Conservation (phyloP, 2,888 invertebrate genomes). For the Entomobrya multifasciata region DNA sequence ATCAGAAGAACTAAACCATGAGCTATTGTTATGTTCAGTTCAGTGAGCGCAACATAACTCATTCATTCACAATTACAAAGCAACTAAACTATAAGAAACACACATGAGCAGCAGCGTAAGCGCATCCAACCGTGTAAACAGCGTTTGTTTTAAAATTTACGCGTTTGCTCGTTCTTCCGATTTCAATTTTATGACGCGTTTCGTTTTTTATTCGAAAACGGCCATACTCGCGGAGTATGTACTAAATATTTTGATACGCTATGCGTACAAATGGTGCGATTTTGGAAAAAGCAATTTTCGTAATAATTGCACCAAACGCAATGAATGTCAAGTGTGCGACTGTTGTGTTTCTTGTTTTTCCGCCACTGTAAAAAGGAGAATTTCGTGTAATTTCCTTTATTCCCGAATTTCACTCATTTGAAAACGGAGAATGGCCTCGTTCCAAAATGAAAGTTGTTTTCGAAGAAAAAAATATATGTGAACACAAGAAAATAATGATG, state of each 20-base stretch:
- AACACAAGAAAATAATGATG: conserved; percentile 14
- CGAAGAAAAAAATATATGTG: not conserved
- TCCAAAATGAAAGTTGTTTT: conserved; percentile 49
- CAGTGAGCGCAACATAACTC: conserved; percentile 22
- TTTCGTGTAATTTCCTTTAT: conserved; percentile 40
- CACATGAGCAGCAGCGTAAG: not conserved
- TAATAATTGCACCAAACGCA: conserved; percentile 12
- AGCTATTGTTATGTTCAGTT: conserved; percentile 35
- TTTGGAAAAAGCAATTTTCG: conserved; percentile 6
- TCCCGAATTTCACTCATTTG: conserved; percentile 9
- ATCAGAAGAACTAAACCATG: too few species aligned
- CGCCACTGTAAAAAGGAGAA: not conserved
- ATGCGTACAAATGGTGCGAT: not conserved
- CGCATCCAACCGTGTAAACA: not conserved
- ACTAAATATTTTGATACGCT: too few species aligned
- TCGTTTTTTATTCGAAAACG: too few species aligned
- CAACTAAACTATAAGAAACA: not conserved
- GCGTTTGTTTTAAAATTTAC: not conserved
- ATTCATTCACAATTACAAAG: not conserved
- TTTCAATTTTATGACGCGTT: not conserved
- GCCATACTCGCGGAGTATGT: too few species aligned
- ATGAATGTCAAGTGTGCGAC: conserved; percentile 22
- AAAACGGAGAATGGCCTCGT: conserved; percentile 47
- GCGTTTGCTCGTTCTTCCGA: not conserved
- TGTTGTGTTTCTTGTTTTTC: not conserved